Conservation (phyloP, 2,113 vertebrate genomes). For the Dasyurus viverrinus region DNA sequence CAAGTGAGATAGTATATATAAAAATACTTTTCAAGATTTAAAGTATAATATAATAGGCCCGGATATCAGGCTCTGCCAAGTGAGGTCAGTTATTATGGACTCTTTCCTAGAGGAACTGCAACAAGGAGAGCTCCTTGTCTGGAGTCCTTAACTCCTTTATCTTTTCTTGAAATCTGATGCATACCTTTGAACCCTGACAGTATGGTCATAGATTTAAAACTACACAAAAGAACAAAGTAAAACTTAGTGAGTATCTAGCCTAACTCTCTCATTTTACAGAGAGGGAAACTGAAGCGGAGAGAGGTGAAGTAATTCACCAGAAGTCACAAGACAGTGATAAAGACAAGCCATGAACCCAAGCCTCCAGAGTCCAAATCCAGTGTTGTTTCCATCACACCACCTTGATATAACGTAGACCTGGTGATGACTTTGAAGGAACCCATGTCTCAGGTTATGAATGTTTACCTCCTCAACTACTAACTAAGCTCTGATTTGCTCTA, state of each 20-base stretch:
- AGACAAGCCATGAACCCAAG: background rate
- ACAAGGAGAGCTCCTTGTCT: background rate
- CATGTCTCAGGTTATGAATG: background rate
- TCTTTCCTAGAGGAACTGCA: background rate
- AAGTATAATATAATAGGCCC: no score
- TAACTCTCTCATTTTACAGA: background rate
- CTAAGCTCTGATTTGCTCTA: background rate
- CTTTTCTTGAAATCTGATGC: background rate
- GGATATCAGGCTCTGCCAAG: no score
- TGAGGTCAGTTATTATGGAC: no score
- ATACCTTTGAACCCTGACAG: background rate
- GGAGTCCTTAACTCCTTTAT: background rate
- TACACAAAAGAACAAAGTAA: background rate
- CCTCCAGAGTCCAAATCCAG: background rate
- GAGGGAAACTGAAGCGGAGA: background rate
- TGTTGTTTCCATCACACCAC: background rate
- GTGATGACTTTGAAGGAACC: background rate
- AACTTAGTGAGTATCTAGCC: background rate
- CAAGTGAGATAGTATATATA: no score
- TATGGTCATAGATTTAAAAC: background rate
- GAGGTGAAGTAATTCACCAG: background rate
- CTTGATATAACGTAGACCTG: background rate
- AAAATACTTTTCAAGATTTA: no score
- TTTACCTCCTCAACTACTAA: background rate
- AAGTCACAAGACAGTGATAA: background rate